These are phyloP conservation scores for Mugil cephalus DNA, from an alignment of 2,113 vertebrate species.

Conservation along the genomic window DNA sequence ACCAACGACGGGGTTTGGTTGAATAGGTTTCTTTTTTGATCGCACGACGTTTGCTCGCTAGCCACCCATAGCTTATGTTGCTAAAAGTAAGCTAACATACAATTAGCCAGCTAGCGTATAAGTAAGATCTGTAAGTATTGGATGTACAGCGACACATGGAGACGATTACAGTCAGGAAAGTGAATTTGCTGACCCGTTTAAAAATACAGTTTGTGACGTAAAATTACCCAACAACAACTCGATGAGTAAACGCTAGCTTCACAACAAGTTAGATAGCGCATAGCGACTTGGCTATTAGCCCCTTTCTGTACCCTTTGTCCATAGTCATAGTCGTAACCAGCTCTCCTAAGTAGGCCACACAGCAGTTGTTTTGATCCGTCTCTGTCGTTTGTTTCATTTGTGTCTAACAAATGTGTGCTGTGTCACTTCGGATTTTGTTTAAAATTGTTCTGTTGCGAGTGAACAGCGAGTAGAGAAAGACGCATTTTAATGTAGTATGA, in stretches of 20 bases:
- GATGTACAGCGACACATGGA: background rate
- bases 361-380: constrained; percentile 72
- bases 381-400: constrained; percentile 6
- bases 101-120: constrained; percentile 19
- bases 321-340: constrained; percentile 66
- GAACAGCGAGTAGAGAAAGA: background rate
- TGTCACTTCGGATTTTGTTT: background rate
- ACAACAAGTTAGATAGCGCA: constrained; percentile 47
- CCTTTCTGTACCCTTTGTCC: constrained; percentile 79
- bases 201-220: too few species aligned
- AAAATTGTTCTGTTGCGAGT: background rate
- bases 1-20: accelerated
- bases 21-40: background rate
- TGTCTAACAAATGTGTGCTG: background rate
- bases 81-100: constrained; percentile 60
- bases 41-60: constrained; percentile 56
- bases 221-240: constrained; percentile 32
- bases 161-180: background rate
- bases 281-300: constrained; percentile 63
- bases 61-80: constrained; percentile 76
- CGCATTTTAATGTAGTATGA: background rate
- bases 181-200: accelerated
- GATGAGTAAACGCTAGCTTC: constrained; percentile 22
- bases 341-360: constrained; percentile 69
- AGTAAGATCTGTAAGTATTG: background rate